These are phyloP conservation scores for Pecten maximus DNA, from an alignment of 2,888 invertebrate genomes.

Conservation along the genomic window DNA sequence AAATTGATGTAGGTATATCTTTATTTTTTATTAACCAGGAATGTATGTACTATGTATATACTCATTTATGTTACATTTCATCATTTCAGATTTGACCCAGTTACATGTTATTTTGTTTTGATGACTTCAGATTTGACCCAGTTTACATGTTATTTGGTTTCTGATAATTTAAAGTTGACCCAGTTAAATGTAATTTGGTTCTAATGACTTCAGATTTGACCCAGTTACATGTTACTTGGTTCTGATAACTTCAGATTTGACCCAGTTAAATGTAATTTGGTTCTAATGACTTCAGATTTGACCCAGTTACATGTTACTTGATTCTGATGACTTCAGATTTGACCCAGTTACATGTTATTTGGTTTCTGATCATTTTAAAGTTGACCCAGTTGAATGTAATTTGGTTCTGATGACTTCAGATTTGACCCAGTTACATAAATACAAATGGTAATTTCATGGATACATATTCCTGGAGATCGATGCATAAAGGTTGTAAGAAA, in stretches of 20 bases:
- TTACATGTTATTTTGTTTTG: background rate
- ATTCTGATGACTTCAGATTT: no score
- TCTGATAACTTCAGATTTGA: background rate
- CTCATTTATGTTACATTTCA: no score
- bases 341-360: background rate
- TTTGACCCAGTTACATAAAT: no score
- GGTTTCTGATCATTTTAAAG: background rate
- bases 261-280: background rate
- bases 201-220: background rate
- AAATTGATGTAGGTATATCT: background rate
- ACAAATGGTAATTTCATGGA: no score
- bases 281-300: background rate
- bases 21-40: background rate
- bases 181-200: background rate
- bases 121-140: background rate
- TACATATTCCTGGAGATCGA: no score
- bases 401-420: no score
- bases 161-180: background rate
- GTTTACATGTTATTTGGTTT: no score
- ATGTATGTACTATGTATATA: no score
- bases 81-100: background rate
- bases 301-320: no score
- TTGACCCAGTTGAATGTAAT: no score
- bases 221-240: no score
- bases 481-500: no score